Percentiles rank a stretch among this genome's conserved stretches.
phyloP scores from a whole-genome alignment of 2,797 vertebrate species.

The Netta rufina region DNA sequence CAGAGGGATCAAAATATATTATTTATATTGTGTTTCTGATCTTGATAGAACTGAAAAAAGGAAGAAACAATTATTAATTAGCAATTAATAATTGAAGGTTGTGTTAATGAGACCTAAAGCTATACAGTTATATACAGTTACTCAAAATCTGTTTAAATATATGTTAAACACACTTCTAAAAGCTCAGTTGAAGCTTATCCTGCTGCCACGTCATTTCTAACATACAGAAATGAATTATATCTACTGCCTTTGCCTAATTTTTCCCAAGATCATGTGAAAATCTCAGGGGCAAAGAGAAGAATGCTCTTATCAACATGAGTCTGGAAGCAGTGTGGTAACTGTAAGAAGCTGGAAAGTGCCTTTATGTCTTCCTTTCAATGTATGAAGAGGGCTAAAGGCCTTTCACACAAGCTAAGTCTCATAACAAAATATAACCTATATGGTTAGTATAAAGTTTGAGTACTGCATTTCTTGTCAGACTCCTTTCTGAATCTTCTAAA shows the following conservation, averaged over 20 bases:
- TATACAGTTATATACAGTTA: rapidly evolving
- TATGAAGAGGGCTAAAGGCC: neutral
- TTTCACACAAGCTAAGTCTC: neutral
- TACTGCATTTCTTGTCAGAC: neutral
- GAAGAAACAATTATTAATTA: neutral
- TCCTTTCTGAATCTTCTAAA: neutral
- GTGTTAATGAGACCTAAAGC: neutral
- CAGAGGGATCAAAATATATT: neutral
- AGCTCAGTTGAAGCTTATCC: neutral
- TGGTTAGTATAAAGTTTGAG: neutral
- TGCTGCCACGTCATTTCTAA: neutral
- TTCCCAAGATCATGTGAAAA: neutral
- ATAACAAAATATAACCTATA: neutral
- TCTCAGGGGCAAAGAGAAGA: neutral
- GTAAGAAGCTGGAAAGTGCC: neutral
- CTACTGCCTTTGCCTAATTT: neutral
- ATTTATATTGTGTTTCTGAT: neutral
- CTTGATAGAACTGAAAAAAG: neutral
- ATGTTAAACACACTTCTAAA: neutral
- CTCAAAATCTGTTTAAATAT: neutral
- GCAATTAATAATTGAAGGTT: neutral
- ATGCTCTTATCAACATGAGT: neutral
- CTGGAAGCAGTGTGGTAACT: neutral
- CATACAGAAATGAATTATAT: neutral
- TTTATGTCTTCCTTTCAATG: neutral